phyloP scores from a whole-genome alignment of 2,113 vertebrate species.

The Antechinus stuartii region DNA sequence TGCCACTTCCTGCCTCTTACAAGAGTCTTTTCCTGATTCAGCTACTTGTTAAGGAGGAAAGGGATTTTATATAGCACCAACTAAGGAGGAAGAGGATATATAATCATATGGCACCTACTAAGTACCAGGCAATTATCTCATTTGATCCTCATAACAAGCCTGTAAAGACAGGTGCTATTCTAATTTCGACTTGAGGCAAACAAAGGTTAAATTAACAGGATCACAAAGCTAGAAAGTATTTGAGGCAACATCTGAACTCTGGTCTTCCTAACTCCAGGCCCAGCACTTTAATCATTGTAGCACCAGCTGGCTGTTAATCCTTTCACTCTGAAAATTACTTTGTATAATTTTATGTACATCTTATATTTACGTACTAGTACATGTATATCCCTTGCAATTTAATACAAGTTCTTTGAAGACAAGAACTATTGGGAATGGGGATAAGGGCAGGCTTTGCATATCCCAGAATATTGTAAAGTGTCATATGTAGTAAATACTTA shows the following conservation, averaged over 20 bases:
- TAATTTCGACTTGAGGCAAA: neutral
- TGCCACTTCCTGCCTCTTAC: neutral
- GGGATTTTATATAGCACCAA: neutral
- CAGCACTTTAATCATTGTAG: neutral
- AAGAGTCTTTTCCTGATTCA: neutral
- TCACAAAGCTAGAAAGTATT: neutral
- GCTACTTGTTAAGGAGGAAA: neutral
- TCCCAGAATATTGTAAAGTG: neutral
- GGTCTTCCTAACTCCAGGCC: neutral
- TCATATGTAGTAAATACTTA: neutral
- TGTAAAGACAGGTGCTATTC: neutral
- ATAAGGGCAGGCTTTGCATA: neutral
- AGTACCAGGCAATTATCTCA: neutral
- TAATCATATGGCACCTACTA: neutral
- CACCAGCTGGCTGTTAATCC: neutral
- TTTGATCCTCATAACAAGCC: neutral
- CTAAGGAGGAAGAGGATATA: neutral
- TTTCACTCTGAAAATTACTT: neutral
- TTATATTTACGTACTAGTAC: neutral
- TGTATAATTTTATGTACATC: neutral
- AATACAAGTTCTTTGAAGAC: neutral
- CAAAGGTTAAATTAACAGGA: neutral
- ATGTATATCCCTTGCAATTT: neutral
- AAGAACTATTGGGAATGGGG: neutral
- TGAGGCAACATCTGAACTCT: neutral